Evolutionary conservation across 2,888 invertebrate genomes (phyloP), one percentile per base, ranked within the genome.

Genomic region (Pheosia gnoma): DNA sequence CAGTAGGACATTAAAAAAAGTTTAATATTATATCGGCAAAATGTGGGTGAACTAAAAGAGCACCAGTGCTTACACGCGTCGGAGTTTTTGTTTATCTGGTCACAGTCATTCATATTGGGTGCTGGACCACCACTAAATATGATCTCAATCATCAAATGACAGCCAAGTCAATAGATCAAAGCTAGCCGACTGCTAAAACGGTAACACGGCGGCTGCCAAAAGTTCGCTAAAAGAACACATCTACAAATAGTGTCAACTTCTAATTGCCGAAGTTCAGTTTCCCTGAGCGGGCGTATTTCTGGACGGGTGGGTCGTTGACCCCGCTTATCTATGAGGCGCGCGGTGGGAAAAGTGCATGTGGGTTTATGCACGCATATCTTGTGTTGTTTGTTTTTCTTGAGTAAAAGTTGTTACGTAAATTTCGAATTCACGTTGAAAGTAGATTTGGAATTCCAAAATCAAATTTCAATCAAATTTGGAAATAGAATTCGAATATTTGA

Each of bases 211-310:
- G 63, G 80, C 77, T 87, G 89, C 88, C 88, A 88, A 87, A 87
- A 70, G 68, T 78, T 84, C 73, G 82, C 83, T 77, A 84, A 87
- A 86, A 86, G 80, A 13, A 55, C 79, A 78, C 81, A 75, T 78
- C 81, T 80, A 65, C 68, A 82, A 83, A 85, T 84, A 86, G 80
- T 75, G 72, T 68, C 73, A 7, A 73, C 70, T 80, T 79, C 82
- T 80, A 80, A 80, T 81, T 79, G 75, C 76, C 66, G 62, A 64
- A 63, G 66, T 70, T 70, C 66, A 70, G 74, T 74, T 77, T 69
- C 67, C 45, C 59, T 62, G 62, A 56, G 62, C 9, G 57, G 60
- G 61, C 52, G 64, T 75, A 77, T 77, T 78, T 78, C 67, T 61
- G 75, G 78, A 70, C 71, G 73, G 60, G 75, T 63, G 66, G 82